Evolutionary conservation across 2,113 vertebrate species (phyloP), one percentile per base, ranked within the genome.

Genomic region (Nymphicus hollandicus): DNA sequence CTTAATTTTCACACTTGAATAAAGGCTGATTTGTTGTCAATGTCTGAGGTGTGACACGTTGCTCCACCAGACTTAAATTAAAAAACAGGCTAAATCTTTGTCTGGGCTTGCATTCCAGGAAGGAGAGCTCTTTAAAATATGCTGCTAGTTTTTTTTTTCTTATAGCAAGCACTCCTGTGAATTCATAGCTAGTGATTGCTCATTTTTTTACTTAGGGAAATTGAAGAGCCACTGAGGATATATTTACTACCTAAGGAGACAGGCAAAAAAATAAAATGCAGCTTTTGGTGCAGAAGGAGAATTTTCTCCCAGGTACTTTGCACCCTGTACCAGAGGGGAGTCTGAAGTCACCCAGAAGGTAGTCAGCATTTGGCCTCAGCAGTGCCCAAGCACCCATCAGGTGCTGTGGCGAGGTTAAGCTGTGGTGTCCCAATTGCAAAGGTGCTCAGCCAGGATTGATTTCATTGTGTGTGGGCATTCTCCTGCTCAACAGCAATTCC

Each of bases 1-100:
- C 50, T 95, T 80, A 82, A 91, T 96, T 96, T 94, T 97, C 91
- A 81, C 92, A 93, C 91, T 93, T 96, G 66, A 94, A 89, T 93
- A 94, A 96, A 93, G 49, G 86, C 83, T 93, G 93, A 94, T 96
- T 95, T 94, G 77, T 94, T 85, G 74, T 72, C 47, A 73, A 3
- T n/a, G 49, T 76, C 33, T 2, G 0, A 73, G 52, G 9, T 84
- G 77, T 84, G 72, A 92, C 58, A 66, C 44, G 33, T 83, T 96
- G 47, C 37, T 83, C 61, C n/a, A 78, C 28, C 11, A 86, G 93
- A 88, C 49, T 78, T 82, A 73, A 64, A 56, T 65, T 91, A 5
- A 18, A 85, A 37, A 86, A 10, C 25, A 74, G 25, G 22, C 39
- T 84, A 52, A 78, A 81, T 53, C 86, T 88, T 92, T 15, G 1